These are phyloP conservation scores for Heliangelus exortis DNA, from an alignment of 2,797 vertebrate genomes.

Conservation along the genomic window DNA sequence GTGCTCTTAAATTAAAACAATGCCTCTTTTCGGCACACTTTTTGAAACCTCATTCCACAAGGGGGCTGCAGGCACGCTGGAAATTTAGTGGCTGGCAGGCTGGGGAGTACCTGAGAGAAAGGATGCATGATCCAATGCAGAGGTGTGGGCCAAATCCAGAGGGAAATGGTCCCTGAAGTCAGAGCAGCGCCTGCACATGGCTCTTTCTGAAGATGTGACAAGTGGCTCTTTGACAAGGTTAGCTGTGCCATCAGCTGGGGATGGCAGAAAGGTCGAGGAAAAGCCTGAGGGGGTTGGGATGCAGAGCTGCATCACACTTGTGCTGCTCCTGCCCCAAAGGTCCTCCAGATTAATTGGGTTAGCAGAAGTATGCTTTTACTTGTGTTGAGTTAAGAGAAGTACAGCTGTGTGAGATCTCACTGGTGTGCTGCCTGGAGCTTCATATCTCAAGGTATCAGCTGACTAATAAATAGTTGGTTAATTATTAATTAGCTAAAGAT, in stretches of 20 bases:
- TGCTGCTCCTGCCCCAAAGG: neutral
- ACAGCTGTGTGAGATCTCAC: neutral
- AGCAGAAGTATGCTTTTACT: neutral
- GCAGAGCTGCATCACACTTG: neutral
- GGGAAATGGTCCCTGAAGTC: neutral
- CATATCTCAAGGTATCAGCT: neutral
- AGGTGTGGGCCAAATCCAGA: neutral
- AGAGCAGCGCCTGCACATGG: accelerated
- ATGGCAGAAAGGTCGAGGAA: neutral
- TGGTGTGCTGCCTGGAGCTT: neutral
- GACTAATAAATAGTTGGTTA: conserved; percentile 57
- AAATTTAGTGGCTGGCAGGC: conserved; percentile 8
- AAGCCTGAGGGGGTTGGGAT: neutral
- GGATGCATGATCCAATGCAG: neutral
- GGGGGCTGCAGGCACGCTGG: conserved; percentile 76
- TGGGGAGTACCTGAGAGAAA: neutral
- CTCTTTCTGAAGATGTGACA: neutral
- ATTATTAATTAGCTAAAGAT: conserved; percentile 63
- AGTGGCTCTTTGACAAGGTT: neutral
- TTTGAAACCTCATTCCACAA: conserved; percentile 78
- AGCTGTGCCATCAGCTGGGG: neutral
- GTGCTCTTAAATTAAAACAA: conserved; percentile 28
- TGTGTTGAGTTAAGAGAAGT: neutral
- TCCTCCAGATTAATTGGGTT: neutral
- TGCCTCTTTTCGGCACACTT: conserved; percentile 12